These are phyloP conservation scores for Acanthisitta chloris DNA, from an alignment of 2,113 vertebrate genomes.

Conservation along the genomic window DNA sequence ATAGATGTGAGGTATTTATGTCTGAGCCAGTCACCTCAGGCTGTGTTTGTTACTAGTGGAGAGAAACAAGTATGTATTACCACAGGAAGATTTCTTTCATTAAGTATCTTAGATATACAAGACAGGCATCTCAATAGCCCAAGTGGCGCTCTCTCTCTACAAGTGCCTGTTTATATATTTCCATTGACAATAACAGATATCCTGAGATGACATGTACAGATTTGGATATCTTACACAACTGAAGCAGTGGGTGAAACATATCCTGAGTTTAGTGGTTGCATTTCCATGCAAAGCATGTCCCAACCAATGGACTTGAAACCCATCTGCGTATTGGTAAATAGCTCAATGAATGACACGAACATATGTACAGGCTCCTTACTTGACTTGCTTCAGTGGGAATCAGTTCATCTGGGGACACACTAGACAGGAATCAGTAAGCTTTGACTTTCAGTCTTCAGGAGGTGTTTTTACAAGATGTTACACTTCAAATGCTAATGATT, in stretches of 20 bases:
- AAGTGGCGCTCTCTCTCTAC: not conserved
- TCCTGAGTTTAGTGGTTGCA: not conserved
- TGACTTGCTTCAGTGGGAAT: not conserved
- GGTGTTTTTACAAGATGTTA: not conserved
- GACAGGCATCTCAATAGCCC: not conserved
- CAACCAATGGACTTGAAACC: not conserved
- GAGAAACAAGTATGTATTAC: not conserved
- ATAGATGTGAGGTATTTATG: not conserved
- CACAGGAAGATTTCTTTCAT: not conserved
- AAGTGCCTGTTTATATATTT: not conserved
- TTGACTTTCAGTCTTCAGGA: not conserved
- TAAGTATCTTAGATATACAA: not conserved
- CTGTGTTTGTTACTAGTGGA: not conserved
- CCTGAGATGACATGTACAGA: not conserved
- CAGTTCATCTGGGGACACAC: not conserved
- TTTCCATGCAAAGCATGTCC: not conserved
- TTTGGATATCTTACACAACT: not conserved
- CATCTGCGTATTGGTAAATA: not conserved
- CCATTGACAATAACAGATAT: not conserved
- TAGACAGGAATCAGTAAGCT: not conserved
- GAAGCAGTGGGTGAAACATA: not conserved
- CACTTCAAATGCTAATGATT: not conserved
- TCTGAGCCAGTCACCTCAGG: not conserved
- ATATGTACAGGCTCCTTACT: not conserved
- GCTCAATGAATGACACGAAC: accelerated